Evolutionary conservation across 1,140 invertebrate species (phyloP).

Genomic region (Eriosoma lanigerum): DNA sequence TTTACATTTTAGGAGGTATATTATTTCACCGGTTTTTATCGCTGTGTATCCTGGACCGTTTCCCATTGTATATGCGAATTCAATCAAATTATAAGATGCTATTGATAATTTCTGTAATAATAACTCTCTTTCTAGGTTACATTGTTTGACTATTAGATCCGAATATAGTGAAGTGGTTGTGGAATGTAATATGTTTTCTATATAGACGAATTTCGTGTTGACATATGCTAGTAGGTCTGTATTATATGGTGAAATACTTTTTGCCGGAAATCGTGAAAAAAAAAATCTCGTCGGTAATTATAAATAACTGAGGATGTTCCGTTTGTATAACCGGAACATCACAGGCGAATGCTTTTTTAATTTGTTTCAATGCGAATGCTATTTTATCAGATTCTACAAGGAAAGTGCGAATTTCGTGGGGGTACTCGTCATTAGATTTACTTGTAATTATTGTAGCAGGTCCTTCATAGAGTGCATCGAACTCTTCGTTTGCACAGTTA

Average conservation of each 20-base stretch:
- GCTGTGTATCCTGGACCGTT: neutral
- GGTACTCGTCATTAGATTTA: too few relatives aligned
- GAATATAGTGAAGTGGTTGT: neutral
- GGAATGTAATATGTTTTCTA: neutral
- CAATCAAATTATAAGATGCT: neutral
- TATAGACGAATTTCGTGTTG: conserved; percentile 32
- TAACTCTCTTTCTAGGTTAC: neutral
- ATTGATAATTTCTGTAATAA: neutral
- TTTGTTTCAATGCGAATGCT: too few relatives aligned
- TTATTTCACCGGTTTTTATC: neutral
- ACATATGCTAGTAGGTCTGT: too few relatives aligned
- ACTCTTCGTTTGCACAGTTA: neutral
- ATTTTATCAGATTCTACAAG: too few relatives aligned
- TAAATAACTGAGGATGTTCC: too few relatives aligned
- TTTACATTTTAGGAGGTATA: neutral
- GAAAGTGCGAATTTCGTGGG: too few relatives aligned
- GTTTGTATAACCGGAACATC: too few relatives aligned
- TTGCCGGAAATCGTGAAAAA: too few relatives aligned
- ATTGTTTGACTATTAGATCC: neutral
- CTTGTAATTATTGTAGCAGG: neutral
- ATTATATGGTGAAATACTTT: too few relatives aligned
- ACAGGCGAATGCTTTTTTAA: too few relatives aligned
- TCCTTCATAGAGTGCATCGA: neutral
- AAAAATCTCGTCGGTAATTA: too few relatives aligned
- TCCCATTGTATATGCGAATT: conserved; percentile 9